Base-by-base conservation (phyloP, 1,140 invertebrate species). In the Aporrectodea caliginosa region DNA sequence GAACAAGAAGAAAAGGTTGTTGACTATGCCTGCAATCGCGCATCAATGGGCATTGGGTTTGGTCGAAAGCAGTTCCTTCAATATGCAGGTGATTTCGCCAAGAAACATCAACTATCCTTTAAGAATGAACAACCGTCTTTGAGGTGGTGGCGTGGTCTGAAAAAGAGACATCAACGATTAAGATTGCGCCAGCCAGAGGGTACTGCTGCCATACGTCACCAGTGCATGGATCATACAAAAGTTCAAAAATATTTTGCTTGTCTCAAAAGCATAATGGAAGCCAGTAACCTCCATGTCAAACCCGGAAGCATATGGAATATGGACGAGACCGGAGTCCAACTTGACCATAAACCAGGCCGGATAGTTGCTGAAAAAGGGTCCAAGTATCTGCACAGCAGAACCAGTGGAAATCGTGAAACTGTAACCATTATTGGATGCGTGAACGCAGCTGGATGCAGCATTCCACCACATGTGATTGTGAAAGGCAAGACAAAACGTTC, bases 251-350 rank as follows among this genome's bases (percentile, higher is more conserved):
- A 58, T 58, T 58, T 58, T 22, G 6, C 6, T 58, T 6, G 6
- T 12, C 43, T 58, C 6, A 58, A 58, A 12, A 22, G 43, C 6
- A 6, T 58, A 22, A 58, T 58, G 43, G 43, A 58, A 12, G 22
- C 6, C 6, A 58, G 6, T 12, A 22, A 22, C 6, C 43, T 58
- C 6, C 6, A 6, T 58, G 22, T 12, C 6, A 12, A 22, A 12
- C 43, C 43, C 43, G 43, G 22, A 72, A 6, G 27, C 2, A 87
- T 90, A 31, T 89, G 85, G 77, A 90, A 90, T 81, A 82, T 88
- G 31, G 89, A 90, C 82, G 90, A 90, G 83, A 90, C 88, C 2
- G 89, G 89, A 14, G 80, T 90, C 34, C 87, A 86, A 31, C 89
- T 87, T 16, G 88, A 89, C 1, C 84, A 88, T 29, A 87, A 87